Base-by-base conservation (phyloP, 2,888 invertebrate genomes). In the Nebria salina region DNA sequence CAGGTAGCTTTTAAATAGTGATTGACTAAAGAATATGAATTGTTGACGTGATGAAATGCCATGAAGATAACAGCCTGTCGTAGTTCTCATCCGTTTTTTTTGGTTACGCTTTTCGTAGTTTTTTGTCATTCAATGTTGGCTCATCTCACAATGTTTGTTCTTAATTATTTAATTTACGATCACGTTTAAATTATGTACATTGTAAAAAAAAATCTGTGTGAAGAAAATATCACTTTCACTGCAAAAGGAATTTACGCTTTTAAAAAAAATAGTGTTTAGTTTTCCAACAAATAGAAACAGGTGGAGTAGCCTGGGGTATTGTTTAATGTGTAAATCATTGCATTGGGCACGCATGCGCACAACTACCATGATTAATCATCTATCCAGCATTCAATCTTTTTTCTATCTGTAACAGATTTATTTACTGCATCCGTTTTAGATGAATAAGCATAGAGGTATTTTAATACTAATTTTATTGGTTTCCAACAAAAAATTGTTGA, bases 201-300 rank as follows among this genome's bases (percentile, higher is more conserved):
- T 20, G 20, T 20, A 20, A 20, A 20, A 20, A 20, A 20, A 20
- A 20, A 20, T 20, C 20, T 20, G n/a, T 43, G 26, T 26, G 25
- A 70, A 26, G 77, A 72, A 77, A 77, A 72, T 77, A 70, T 72
- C 77, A 77, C 77, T 77, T 77, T 77, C 77, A 77, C 77, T 77
- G 72, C 11, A 25, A 25, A 64, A 77, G 77, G 77, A 77, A 77
- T 77, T 77, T 72, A 64, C 70, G 64, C 77, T 54, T 72, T 72
- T 70, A 25, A 70, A 72, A 72, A 25, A 77, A n/a, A n/a, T n/a
- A n/a, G n/a, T 43, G 77, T 77, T 77, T 34, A 64, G 70, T 72
- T 72, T 77, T 72, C 34, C 13, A 54, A 54, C 54, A 11, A 54
- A 54, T 54, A 54, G 20, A 34, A 70, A 70, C 70, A 70, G 70